Evolutionary conservation across 2,113 vertebrate species (phyloP).

Genomic region (Stegastes partitus): DNA sequence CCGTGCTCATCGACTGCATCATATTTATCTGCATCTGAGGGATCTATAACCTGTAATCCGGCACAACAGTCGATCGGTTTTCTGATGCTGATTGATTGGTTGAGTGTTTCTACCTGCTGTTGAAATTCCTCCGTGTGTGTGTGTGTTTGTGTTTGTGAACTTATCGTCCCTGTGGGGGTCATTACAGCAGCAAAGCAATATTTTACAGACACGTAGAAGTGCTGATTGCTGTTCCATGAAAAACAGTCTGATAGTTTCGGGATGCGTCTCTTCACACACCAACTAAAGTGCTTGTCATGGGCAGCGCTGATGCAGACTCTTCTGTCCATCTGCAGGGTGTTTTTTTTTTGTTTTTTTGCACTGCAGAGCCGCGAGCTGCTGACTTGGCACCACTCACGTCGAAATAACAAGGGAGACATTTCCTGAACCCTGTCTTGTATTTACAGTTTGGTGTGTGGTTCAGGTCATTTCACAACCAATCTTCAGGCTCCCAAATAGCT

Average conservation of each 20-base stretch:
- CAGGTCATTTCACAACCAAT: conserved; percentile 43
- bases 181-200: conserved; percentile 7
- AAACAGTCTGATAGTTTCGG: not conserved
- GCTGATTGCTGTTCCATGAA: not conserved
- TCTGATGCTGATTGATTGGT: conserved; percentile 2
- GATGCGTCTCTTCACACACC: conserved; percentile 1
- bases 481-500: conserved; percentile 8
- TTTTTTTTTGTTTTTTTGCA: conserved; percentile 3
- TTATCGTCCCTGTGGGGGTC: conserved; percentile 2
- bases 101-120: not conserved
- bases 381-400: conserved; percentile 5
- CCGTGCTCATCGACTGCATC: not conserved
- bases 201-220: not conserved
- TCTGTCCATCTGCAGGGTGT: conserved; percentile 14
- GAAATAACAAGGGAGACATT: not conserved
- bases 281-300: conserved; percentile 11
- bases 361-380: conserved; percentile 37
- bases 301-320: not conserved
- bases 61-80: not conserved
- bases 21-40: not conserved
- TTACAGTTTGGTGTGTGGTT: conserved; percentile 12
- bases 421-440: not conserved
- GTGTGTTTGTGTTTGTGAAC: conserved; percentile 11
- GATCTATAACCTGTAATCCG: not conserved
- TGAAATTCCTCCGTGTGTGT: not conserved